Conservation (phyloP, 1,140 invertebrate genomes). For the Elymnias hypermnestra region DNA sequence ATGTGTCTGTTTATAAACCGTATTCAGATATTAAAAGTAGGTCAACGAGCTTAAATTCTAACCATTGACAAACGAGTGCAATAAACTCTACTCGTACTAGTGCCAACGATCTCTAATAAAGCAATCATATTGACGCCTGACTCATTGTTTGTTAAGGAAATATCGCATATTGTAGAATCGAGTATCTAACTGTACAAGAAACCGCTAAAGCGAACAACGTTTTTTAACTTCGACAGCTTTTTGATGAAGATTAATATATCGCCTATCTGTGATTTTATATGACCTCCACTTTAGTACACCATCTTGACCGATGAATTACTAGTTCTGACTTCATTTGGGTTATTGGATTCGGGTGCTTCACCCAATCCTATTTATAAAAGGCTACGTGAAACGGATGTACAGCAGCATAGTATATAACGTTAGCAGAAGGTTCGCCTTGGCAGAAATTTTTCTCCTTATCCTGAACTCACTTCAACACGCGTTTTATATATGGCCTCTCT, state of each 20-base stretch:
- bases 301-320: no score
- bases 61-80: conserved; percentile 32
- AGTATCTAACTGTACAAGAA: conserved; percentile 39
- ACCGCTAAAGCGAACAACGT: conserved; percentile 23
- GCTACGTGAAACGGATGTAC: no score
- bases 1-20: conserved; percentile 4
- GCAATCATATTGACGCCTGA: conserved; percentile 37
- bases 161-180: conserved; percentile 40
- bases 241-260: not conserved
- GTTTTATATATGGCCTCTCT: no score
- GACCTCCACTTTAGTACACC: no score
- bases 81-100: conserved; percentile 46
- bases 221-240: not conserved
- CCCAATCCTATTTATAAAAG: no score
- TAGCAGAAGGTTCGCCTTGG: no score
- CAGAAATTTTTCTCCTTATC: no score
- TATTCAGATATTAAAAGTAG: conserved; percentile 18
- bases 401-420: no score
- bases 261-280: no score
- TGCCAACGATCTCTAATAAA: conserved; percentile 45
- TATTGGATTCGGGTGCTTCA: no score
- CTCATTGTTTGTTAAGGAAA: conserved; percentile 53
- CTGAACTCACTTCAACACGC: no score
- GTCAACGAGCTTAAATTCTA: conserved; percentile 27
- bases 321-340: no score